Evolutionary conservation across 1,140 invertebrate genomes (phyloP), one percentile per base, ranked within the genome.

Genomic region (Probaryconus sp.): DNA sequence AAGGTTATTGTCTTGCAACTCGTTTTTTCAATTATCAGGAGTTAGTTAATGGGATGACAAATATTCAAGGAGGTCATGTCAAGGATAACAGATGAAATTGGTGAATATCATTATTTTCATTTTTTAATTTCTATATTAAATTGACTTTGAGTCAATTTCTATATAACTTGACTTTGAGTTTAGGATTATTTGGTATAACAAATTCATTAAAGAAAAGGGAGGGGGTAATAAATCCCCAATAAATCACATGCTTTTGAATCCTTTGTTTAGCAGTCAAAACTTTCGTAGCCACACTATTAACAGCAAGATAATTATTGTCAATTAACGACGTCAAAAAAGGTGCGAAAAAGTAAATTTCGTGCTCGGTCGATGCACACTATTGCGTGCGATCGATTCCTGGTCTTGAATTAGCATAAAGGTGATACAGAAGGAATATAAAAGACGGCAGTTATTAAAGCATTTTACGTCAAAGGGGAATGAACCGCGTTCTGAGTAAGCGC

Each of bases 381-480:
- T 63, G 64, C 71, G 72, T 60, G 64, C 65, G 53, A 69, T 75
- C 64, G 53, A 75, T 75, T 69, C 58, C 33, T 33, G 38, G 51
- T n/a, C 18, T 45, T 38, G 60, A 18, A 64, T 69, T 75, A 68
- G 58, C 60, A 60, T 61, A 64, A 63, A 76, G 73, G 67, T 71
- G 73, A 72, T 76, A 71, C 73, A 76, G 61, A 68, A 76, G 55
- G 38, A 67, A 63, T 71, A 63, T 76, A 71, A 76, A 76, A 48
- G 71, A 60, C 50, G 56, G 48, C 58, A 74, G 65, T 71, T 75
- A 79, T 77, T 78, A 67, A 76, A 72, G 64, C 48, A 60, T 58
- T 67, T 67, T 58, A 69, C 69, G 61, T 74, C 72, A 65, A 74
- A 76, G 78, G 72, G 65, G 72, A 79, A 76, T 69, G 76, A 79